These are phyloP conservation scores for Pseudopipra pipra DNA, from an alignment of 2,113 vertebrate genomes.

Conservation along the genomic window DNA sequence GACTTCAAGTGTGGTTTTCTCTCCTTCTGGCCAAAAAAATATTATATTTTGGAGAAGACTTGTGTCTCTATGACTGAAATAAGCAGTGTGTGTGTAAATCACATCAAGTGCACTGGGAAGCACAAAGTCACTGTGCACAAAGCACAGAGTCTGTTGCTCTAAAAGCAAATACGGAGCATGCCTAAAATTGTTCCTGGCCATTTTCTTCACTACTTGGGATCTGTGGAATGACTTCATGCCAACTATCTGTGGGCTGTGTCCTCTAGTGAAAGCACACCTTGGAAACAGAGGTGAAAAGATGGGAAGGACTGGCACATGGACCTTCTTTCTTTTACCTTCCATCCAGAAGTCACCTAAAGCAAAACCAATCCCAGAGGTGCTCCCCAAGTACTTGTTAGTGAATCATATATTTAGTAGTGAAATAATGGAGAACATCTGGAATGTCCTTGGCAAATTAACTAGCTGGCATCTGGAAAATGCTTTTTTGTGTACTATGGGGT, in stretches of 20 bases:
- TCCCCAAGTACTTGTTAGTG: not conserved
- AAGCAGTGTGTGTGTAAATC: not conserved
- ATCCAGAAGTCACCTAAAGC: not conserved
- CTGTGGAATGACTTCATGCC: not conserved
- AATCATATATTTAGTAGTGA: not conserved
- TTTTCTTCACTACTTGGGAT: not conserved
- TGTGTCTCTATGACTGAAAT: not conserved
- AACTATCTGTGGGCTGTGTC: not conserved
- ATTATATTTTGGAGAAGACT: not conserved
- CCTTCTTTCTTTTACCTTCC: not conserved
- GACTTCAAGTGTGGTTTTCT: not conserved
- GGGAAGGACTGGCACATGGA: not conserved
- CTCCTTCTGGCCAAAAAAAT: not conserved
- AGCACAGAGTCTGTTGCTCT: not conserved
- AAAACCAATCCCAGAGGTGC: not conserved
- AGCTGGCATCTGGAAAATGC: not conserved
- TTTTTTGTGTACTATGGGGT: not conserved
- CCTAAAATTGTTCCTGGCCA: not conserved
- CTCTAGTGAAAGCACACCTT: not conserved
- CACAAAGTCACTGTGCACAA: not conserved
- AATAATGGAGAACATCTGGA: not conserved
- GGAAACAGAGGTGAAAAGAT: not conserved
- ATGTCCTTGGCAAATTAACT: not conserved
- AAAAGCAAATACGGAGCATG: not conserved
- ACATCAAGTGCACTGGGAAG: rapidly evolving